These are phyloP conservation scores for Tinamus major DNA, from an alignment of 2,797 vertebrate genomes.

Conservation along the genomic window DNA sequence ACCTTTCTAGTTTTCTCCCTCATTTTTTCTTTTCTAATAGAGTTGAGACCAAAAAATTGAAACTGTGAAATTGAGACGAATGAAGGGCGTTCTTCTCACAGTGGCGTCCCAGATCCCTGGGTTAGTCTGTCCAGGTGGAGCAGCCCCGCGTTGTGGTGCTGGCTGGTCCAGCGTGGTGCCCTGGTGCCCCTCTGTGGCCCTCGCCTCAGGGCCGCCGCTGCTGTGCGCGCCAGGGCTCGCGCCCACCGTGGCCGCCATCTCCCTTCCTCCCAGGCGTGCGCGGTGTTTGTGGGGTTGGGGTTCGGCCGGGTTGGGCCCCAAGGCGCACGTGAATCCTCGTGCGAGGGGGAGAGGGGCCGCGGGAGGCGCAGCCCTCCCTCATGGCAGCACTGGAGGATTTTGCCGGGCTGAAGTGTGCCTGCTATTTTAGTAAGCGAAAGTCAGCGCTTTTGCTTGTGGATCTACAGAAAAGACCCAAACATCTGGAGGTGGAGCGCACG, in stretches of 20 bases:
- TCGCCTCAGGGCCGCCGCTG: neutral
- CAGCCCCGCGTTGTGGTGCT: rapidly evolving
- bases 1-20: neutral
- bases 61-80: neutral
- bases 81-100: rapidly evolving
- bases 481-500: neutral
- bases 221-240: too few relatives aligned
- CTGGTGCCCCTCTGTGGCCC: neutral
- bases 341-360: neutral
- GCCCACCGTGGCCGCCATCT: too few relatives aligned
- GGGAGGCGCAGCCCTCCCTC: neutral
- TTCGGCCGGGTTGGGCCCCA: neutral
- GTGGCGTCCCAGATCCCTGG: neutral
- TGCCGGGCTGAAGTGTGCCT: neutral
- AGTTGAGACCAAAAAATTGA: neutral
- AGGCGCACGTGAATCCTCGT: neutral
- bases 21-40: neutral
- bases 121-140: neutral
- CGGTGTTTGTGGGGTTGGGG: conserved; percentile 11
- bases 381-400: neutral
- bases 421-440: neutral
- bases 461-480: neutral
- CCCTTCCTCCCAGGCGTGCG: too few relatives aligned
- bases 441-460: neutral
- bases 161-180: neutral